Evolutionary conservation across 1,140 invertebrate genomes (phyloP), one percentile per base, ranked within the genome.

Genomic region (Hydropsyche tenuis): DNA sequence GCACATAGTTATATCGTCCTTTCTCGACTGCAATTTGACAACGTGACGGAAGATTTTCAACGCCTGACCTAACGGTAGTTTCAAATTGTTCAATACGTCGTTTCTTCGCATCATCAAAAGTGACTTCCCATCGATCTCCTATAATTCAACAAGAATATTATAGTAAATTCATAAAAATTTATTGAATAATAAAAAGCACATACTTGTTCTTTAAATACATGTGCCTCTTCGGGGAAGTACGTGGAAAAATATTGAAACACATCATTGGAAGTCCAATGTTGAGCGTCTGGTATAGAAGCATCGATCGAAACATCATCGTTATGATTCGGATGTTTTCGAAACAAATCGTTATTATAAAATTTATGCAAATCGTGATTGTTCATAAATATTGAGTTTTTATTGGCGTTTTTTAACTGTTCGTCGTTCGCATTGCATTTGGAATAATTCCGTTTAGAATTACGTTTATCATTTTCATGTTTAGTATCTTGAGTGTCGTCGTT

Each of bases 51-150:
- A 96, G 62, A 96, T 90, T 81, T 95, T 94, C 4, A 96, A 84
- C 4, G 94, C 95, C 23, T 94, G 94, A 11, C 94, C 94, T 0
- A 96, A 82, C 74, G 93, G 91, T 20, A 96, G 82, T 68, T 90
- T 88, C 48, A 96, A 83, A 27, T 91, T 91, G 46, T 86, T 90
- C 1, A 96, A 84, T 1, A 96, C 93, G 80, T 96, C 94, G 37
- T 87, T 87, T 77, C 94, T 85, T 78, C 90, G 90, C 83, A 96
- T 87, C 77, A 96, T 86, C 23, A 95, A 84, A 25, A 96, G 82
- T 1, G 93, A 92, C 75, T 90, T 88, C 0, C 95, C 95, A 86
- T 97, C 95, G 77, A 96, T 95, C 80, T 96, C 93, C 93, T 96
- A 82, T 68, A 88, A 87, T 72, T 74, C 78, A 73, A 76, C 78